phyloP scores from a whole-genome alignment of 2,797 vertebrate species.

The Pseudomugil tenellus region DNA sequence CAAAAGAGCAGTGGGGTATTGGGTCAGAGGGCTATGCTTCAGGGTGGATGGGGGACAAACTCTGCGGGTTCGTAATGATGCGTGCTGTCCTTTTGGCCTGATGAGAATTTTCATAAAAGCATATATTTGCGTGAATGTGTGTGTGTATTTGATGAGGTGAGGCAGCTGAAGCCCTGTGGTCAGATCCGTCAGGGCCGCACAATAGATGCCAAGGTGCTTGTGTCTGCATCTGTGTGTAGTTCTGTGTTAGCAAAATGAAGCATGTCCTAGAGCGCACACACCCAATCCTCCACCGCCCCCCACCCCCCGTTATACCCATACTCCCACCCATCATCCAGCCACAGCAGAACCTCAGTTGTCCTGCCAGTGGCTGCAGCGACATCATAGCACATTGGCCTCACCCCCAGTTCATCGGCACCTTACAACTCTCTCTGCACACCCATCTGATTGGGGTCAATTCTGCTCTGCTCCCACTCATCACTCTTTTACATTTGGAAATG shows the following conservation, averaged over 20 bases:
- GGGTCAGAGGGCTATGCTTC: slow-evolving; percentile 67
- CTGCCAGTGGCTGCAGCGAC: slow-evolving; percentile 74
- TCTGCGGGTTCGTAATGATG: slow-evolving; percentile 56
- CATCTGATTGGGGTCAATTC: slow-evolving; percentile 79
- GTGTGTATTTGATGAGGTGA: slow-evolving; percentile 29
- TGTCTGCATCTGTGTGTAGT: slow-evolving; percentile 41
- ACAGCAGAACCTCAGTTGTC: slow-evolving; percentile 48
- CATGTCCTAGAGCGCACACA: slow-evolving; percentile 50
- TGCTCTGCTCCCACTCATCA: slow-evolving; percentile 60
- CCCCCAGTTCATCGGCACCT: slow-evolving; percentile 71
- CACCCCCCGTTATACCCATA: slow-evolving; percentile 2
- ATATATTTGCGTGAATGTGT: slow-evolving; percentile 35
- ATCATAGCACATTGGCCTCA: slow-evolving; percentile 60
- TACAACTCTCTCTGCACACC: slow-evolving; percentile 31
- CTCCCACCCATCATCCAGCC: slow-evolving; percentile 44
- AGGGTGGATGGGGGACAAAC: slow-evolving; percentile 50
- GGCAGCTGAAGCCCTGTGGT: slow-evolving; percentile 79
- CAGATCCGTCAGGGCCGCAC: slow-evolving; percentile 35
- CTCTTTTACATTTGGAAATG: slow-evolving; percentile 67
- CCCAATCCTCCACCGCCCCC: slow-evolving; percentile 7
- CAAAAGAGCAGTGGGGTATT: slow-evolving; percentile 78
- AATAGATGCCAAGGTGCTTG: slow-evolving; percentile 35
- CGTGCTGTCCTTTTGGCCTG: slow-evolving; percentile 44
- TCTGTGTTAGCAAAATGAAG: slow-evolving; percentile 61
- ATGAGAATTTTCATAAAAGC: slow-evolving; percentile 43